Conservation (phyloP, 2,113 vertebrate genomes). For the Naja naja region DNA sequence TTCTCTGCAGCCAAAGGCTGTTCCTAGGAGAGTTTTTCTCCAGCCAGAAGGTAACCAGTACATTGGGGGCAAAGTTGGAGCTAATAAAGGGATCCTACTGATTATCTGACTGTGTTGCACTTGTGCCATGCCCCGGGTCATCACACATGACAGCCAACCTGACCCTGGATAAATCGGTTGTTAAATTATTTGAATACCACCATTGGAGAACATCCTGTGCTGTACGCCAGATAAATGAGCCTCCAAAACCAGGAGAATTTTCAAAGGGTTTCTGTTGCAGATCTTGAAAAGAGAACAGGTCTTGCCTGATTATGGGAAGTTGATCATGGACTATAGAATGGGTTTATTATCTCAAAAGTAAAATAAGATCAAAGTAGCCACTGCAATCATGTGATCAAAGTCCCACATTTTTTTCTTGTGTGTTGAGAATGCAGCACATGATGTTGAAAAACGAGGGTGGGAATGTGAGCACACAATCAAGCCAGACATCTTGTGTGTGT, state of each 20-base stretch:
- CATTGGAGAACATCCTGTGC: background rate
- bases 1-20: too few relatives aligned
- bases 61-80: too few relatives aligned
- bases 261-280: background rate
- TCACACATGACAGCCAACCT: too few relatives aligned
- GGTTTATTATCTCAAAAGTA: background rate
- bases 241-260: background rate
- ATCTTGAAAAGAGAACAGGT: background rate
- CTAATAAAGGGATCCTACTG: too few relatives aligned
- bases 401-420: background rate
- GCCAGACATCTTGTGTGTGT: background rate
- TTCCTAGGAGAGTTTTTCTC: too few relatives aligned
- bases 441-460: background rate
- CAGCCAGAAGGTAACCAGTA: too few relatives aligned
- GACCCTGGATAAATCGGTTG: too few relatives aligned
- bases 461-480: background rate
- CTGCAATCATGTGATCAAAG: background rate
- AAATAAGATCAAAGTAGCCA: background rate
- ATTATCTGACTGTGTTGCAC: too few relatives aligned
- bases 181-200: too few relatives aligned
- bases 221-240: background rate
- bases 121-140: too few relatives aligned
- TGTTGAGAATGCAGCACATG: background rate
- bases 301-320: background rate
- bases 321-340: background rate